These are phyloP conservation scores for Denticeps clupeoides DNA, from an alignment of 2,797 vertebrate genomes.

Conservation along the genomic window DNA sequence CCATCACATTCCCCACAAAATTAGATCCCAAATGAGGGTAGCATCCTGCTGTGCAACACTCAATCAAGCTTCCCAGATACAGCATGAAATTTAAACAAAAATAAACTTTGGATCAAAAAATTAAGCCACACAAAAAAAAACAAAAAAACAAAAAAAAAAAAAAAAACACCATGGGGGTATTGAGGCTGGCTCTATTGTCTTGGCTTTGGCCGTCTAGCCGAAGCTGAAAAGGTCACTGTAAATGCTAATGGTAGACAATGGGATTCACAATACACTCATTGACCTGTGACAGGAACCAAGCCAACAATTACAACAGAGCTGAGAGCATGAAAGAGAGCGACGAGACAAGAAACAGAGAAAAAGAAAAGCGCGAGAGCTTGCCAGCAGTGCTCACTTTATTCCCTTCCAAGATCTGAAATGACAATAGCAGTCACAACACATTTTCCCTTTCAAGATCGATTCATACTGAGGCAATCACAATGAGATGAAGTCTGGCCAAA, in stretches of 20 bases:
- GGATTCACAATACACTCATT: constrained; percentile 35
- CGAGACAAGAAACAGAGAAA: neutral
- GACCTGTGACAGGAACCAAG: constrained; percentile 46
- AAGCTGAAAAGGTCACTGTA: constrained; percentile 46
- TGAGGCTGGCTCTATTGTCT: constrained; percentile 21
- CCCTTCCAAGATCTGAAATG: constrained; percentile 40
- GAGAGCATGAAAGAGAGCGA: constrained; percentile 18
- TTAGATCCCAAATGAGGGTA: no score
- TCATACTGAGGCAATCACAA: constrained; percentile 48
- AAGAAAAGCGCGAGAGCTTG: constrained; percentile 11
- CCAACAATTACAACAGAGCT: constrained; percentile 32
- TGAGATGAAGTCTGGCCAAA: no score
- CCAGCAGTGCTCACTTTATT: constrained; percentile 12
- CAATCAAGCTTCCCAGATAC: no score
- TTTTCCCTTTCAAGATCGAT: constrained; percentile 45
- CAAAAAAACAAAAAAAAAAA: no score
- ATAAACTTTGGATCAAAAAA: no score
- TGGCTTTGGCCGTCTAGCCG: constrained; percentile 27
- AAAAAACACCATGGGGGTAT: neutral
- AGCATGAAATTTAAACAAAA: no score
- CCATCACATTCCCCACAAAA: no score
- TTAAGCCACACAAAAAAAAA: no score
- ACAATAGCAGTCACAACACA: constrained; percentile 58
- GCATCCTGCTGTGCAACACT: no score
- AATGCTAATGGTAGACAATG: constrained; percentile 34